Evolutionary conservation across 2,113 vertebrate species (phyloP), one percentile per base, ranked within the genome.

Genomic region (Saccopteryx bilineata): DNA sequence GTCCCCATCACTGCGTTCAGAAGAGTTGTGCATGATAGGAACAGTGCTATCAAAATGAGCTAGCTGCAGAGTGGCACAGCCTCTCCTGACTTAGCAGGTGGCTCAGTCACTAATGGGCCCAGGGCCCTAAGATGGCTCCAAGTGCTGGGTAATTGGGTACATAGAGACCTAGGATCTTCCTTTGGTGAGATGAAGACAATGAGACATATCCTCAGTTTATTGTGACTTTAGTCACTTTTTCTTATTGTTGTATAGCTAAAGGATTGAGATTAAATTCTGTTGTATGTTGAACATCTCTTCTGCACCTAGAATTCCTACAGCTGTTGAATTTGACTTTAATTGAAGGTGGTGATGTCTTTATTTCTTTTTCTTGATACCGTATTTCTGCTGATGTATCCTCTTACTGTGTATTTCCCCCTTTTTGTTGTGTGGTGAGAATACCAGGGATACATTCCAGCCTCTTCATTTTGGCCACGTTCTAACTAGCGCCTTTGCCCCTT

Each of bases 251-350:
- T 33, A 18, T 9, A 52, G 48, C 33, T 31, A 24, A 63, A 89
- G 72, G 63, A 74, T 72, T 1, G 0, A 78, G 54, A 18, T 61
- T 66, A 48, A 74, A 54, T 63, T 71, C 10, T 18, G 0, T 78
- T 79, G 63, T 89, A 11, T 63, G 23, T 65, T 84, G 48, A 61
- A 58, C 80, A 13, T 39, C 23, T 84, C 7, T 74, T 61, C 31
- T 66, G 23, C 23, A 69, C 83, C 17, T 81, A 2, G 72, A 39
- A 52, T 66, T 56, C 50, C 66, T 65, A 21, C 46, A 60, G 0
- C 52, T 56, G 21, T 56, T 91, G n/a, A 81, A 39, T 82, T 87
- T 91, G 74, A 65, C 63, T 86, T 72, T 74, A 31, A 80, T 33
- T 31, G 33, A 83, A 76, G 33, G 52, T 60, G 39, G 9, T 48